Conservation (phyloP, 2,797 vertebrate species). For the Megaceryle alcyon region DNA sequence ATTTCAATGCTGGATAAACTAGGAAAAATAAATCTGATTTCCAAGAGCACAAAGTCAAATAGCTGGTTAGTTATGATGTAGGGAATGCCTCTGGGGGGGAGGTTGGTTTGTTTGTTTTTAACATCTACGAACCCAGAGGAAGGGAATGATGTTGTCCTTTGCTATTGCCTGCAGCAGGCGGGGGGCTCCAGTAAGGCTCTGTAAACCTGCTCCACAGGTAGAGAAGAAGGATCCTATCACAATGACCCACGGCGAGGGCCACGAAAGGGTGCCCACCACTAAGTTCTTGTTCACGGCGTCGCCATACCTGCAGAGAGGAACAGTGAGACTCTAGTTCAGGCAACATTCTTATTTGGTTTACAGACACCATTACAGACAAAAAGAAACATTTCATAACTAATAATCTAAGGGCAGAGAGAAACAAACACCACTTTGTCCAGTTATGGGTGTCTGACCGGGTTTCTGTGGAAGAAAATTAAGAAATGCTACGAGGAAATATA, state of each 20-base stretch:
- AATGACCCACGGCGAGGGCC: constrained; percentile 98
- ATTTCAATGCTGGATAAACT: neutral
- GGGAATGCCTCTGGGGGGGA: neutral
- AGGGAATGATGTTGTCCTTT: constrained; percentile 98
- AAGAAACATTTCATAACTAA: neutral
- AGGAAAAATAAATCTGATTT: neutral
- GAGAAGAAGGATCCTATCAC: constrained; percentile 98
- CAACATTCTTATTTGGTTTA: neutral
- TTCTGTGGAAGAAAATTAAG: neutral
- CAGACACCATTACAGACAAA: no score
- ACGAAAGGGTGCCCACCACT: constrained; percentile 94
- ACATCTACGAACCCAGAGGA: constrained; percentile 86
- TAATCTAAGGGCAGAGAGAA: neutral
- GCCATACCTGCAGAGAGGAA: constrained; percentile 84
- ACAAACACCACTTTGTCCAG: neutral
- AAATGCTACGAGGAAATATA: neutral
- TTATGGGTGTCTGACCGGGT: neutral
- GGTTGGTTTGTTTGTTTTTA: neutral
- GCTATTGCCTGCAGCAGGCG: constrained; percentile 95
- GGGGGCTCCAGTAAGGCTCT: constrained; percentile 95
- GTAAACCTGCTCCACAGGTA: constrained; percentile 93
- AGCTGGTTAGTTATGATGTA: neutral
- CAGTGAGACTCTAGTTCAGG: neutral
- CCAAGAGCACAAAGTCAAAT: neutral
- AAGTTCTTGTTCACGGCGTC: constrained; percentile 91